Evolutionary conservation across 2,113 vertebrate genomes (phyloP).

Genomic region (Channa argus): DNA sequence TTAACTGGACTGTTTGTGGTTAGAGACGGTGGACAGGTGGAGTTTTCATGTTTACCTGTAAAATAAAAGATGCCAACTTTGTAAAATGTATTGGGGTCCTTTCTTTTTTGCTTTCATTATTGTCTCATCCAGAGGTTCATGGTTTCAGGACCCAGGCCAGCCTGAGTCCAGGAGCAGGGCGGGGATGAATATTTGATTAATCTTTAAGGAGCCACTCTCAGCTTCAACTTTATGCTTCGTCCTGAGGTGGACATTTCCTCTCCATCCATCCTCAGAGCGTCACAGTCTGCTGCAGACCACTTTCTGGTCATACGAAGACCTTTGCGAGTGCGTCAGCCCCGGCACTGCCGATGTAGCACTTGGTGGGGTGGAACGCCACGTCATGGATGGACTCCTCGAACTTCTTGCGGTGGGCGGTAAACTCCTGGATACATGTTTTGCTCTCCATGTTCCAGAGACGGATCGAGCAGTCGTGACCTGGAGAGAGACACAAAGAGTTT

Average conservation of each 20-base stretch:
- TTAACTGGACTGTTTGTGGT: neutral
- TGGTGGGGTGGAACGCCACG: slow-evolving; percentile 96
- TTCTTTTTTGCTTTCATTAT: slow-evolving; percentile 2
- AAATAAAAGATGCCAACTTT: slow-evolving; percentile 12
- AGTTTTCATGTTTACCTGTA: neutral
- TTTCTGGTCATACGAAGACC: slow-evolving; percentile 90
- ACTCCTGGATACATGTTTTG: slow-evolving; percentile 98
- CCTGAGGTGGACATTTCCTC: no score
- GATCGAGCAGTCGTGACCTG: slow-evolving; percentile 98
- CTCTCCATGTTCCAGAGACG: slow-evolving; percentile 98
- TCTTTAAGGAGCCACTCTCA: slow-evolving; percentile 9
- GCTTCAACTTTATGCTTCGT: slow-evolving; percentile 4
- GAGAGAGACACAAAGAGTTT: neutral
- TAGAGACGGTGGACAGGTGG: neutral
- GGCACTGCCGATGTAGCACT: slow-evolving; percentile 96
- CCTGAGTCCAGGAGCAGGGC: slow-evolving; percentile 42
- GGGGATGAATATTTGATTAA: neutral
- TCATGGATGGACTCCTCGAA: slow-evolving; percentile 96
- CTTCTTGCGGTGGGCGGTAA: slow-evolving; percentile 97
- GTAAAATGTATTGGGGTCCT: neutral
- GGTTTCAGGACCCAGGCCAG: slow-evolving; percentile 53
- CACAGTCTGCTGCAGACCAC: slow-evolving; percentile 49
- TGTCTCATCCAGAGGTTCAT: slow-evolving; percentile 29
- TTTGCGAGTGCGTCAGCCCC: slow-evolving; percentile 97
- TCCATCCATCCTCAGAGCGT: slow-evolving; percentile 21